Conservation (phyloP, 2,888 invertebrate genomes). For the Metellina segmentata region DNA sequence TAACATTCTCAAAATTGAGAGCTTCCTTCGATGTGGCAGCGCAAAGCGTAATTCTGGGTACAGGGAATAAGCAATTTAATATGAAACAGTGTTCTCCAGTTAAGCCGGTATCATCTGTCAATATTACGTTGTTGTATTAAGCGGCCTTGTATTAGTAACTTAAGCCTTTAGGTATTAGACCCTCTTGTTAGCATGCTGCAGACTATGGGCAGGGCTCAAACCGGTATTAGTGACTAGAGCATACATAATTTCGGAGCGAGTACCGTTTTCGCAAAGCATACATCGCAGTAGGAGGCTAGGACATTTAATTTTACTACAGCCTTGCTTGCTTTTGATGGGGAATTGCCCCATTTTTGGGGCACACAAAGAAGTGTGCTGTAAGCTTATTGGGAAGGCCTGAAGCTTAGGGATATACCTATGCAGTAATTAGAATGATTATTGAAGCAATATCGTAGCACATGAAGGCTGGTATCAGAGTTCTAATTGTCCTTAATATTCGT, state of each 20-base stretch:
- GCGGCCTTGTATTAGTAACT: conserved; percentile 51
- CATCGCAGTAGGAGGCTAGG: neutral
- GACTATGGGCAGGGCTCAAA: conserved; percentile 12
- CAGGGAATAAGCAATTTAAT: conserved; percentile 60
- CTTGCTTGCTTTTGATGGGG: neutral
- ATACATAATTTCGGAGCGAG: conserved; percentile 48
- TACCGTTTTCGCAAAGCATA: neutral
- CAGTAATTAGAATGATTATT: too few species aligned
- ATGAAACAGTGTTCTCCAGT: conserved; percentile 45
- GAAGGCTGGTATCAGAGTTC: too few species aligned
- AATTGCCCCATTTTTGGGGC: neutral
- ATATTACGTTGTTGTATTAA: conserved; percentile 70
- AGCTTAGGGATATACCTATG: too few species aligned
- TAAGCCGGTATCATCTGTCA: conserved; percentile 65
- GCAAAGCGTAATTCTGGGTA: neutral
- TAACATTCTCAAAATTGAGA: conserved; percentile 2
- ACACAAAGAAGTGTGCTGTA: neutral
- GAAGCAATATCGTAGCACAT: too few species aligned
- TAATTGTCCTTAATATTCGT: too few species aligned
- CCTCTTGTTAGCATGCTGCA: conserved; percentile 47
- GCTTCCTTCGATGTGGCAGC: neutral
- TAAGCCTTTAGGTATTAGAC: conserved; percentile 65
- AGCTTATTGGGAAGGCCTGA: too few species aligned
- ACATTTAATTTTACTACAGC: neutral
- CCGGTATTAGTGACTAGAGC: conserved; percentile 38